Conservation (phyloP, 2,113 vertebrate species). For the Urocolius indicus region DNA sequence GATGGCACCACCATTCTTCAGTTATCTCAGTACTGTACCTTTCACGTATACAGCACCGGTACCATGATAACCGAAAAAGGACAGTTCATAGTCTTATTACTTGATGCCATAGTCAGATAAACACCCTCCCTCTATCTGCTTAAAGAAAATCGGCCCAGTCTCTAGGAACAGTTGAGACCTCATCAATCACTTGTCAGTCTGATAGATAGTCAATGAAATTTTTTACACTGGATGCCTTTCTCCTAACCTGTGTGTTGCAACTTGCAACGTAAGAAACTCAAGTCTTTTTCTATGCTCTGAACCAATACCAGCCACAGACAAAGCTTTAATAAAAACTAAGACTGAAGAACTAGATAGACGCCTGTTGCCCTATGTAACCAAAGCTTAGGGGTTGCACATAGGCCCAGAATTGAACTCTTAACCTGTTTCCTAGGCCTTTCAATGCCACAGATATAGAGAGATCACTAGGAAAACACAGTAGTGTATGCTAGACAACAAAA, state of each 20-base stretch:
- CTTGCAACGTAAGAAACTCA: neutral
- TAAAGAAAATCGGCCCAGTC: neutral
- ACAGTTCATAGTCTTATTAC: conserved; percentile 87
- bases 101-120: neutral
- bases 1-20: conserved; percentile 99
- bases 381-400: neutral
- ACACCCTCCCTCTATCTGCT: neutral
- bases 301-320: neutral
- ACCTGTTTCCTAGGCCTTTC: neutral
- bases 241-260: neutral
- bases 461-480: neutral
- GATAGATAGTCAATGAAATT: neutral
- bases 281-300: neutral
- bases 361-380: neutral
- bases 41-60: conserved; percentile 97
- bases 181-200: neutral
- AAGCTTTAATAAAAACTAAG: neutral
- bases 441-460: neutral
- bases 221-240: neutral
- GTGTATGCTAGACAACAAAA: neutral
- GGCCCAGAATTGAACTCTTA: neutral
- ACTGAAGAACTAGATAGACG: neutral
- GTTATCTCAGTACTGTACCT: conserved; percentile 99
- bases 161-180: neutral
- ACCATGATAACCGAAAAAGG: conserved; percentile 99